Conservation (phyloP, 2,888 invertebrate species). For the Drepanosiphum platanoidis region DNA sequence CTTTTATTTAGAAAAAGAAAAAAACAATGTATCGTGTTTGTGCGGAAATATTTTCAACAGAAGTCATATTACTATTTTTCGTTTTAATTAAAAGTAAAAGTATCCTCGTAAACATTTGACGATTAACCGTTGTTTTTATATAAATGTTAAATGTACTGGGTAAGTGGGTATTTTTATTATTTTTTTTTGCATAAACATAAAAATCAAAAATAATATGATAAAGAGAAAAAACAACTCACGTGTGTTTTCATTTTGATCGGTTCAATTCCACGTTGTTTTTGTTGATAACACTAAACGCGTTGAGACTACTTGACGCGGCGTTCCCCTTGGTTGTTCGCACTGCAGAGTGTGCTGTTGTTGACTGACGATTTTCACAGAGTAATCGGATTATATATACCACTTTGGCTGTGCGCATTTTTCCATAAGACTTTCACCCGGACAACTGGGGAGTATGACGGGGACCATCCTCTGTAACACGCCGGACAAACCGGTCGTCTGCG, state of each 20-base stretch:
- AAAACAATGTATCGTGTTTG: neutral
- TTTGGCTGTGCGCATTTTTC: conserved; percentile 27
- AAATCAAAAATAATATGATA: neutral
- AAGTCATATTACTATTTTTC: neutral
- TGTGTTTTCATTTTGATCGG: conserved; percentile 33
- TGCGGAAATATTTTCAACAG: neutral
- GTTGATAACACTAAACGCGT: neutral
- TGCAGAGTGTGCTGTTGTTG: conserved; percentile 26
- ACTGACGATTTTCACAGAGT: conserved; percentile 52
- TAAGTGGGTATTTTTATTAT: neutral
- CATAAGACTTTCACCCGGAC: conserved; percentile 51
- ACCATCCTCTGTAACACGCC: neutral
- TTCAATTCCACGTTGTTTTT: neutral
- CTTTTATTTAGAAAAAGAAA: too few species aligned
- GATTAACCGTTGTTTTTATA: neutral
- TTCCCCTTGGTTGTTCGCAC: conserved; percentile 12
- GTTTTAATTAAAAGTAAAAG: neutral
- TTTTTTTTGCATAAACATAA: neutral
- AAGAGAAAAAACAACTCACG: conserved; percentile 28
- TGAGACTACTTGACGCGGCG: neutral
- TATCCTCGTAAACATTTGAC: neutral
- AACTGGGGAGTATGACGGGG: neutral
- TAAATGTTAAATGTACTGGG: too few species aligned
- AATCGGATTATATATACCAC: conserved; percentile 47
- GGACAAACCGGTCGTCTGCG: conserved; percentile 36